Evolutionary conservation across 2,113 vertebrate genomes (phyloP).

Genomic region (Paramormyrops kingsleyae): DNA sequence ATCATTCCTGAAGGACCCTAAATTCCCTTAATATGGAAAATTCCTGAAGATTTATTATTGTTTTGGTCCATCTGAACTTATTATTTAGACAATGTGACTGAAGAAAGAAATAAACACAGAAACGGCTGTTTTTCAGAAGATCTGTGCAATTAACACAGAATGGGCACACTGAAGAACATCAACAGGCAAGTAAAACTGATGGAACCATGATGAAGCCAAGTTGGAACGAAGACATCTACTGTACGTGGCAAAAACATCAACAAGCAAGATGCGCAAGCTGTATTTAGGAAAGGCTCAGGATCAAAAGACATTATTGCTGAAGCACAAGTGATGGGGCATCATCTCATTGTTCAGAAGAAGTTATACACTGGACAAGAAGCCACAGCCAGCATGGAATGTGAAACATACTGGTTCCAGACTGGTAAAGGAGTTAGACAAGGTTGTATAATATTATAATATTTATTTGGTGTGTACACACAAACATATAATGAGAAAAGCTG

Average conservation of each 20-base stretch:
- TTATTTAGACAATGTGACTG: background rate
- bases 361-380: background rate
- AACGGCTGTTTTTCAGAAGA: background rate
- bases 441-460: background rate
- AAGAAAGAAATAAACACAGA: background rate
- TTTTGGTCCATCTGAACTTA: background rate
- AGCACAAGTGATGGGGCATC: background rate
- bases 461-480: background rate
- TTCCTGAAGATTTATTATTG: background rate
- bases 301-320: background rate
- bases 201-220: background rate
- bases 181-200: background rate
- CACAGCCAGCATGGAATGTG: background rate
- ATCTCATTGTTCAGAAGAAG: background rate
- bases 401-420: background rate
- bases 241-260: background rate
- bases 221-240: background rate
- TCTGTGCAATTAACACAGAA: background rate
- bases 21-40: background rate
- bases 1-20: background rate
- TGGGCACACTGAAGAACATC: background rate
- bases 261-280: background rate
- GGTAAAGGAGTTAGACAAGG: background rate
- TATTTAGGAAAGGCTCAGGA: background rate
- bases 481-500: background rate